Conservation (phyloP, 1,140 invertebrate genomes). For the Drosophila sturtevanti region DNA sequence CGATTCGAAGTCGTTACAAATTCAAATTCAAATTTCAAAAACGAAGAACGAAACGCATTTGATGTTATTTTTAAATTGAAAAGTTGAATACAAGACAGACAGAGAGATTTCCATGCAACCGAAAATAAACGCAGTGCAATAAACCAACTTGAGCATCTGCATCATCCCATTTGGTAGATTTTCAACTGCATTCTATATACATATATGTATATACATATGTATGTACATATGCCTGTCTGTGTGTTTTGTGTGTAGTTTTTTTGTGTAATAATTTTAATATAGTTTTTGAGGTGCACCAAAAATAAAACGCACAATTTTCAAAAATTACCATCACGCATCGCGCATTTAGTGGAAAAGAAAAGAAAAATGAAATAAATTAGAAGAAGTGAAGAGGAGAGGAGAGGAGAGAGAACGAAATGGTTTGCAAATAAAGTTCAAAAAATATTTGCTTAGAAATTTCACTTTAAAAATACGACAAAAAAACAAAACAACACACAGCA, state of each 20-base stretch:
- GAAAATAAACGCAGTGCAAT: slow-evolving; percentile 56
- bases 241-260: slow-evolving; percentile 28
- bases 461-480: not conserved
- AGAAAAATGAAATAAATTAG: no score
- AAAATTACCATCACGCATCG: no score
- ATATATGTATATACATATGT: no score
- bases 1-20: slow-evolving; percentile 58
- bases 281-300: slow-evolving; percentile 34
- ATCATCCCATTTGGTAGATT: slow-evolving; percentile 1
- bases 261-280: slow-evolving; percentile 44
- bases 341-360: no score
- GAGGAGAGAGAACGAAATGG: slow-evolving; percentile 11
- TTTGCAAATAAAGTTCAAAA: slow-evolving; percentile 35
- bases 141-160: slow-evolving; percentile 61
- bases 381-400: no score
- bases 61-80: slow-evolving; percentile 64
- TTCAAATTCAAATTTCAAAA: slow-evolving; percentile 54
- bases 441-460: slow-evolving; percentile 72
- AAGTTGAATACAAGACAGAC: slow-evolving; percentile 10
- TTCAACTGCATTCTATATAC: slow-evolving; percentile 43
- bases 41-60: slow-evolving; percentile 49
- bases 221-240: slow-evolving; percentile 19
- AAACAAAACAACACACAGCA: not conserved
- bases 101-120: slow-evolving; percentile 42
- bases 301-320: slow-evolving; percentile 56